Conservation (phyloP, 2,888 invertebrate species). For the Brenthis ino region DNA sequence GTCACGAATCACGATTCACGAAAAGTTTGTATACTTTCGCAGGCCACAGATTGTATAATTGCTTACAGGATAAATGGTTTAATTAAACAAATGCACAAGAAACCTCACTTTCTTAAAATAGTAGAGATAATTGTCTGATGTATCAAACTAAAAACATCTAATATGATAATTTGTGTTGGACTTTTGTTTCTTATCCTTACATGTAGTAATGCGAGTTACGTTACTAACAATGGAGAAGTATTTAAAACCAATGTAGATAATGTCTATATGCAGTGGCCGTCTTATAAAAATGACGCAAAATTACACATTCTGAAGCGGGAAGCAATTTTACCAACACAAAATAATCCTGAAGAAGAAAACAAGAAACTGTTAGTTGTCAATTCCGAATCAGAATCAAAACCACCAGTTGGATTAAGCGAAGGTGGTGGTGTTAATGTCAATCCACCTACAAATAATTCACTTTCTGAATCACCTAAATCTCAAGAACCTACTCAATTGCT, state of each 20-base stretch:
- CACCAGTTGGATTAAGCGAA: conserved; percentile 44
- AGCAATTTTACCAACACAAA: conserved; percentile 18
- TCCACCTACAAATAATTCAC: conserved; percentile 12
- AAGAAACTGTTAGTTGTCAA: conserved; percentile 12
- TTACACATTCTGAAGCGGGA: conserved; percentile 28
- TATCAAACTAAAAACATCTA: conserved; percentile 15
- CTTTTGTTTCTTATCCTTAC: conserved; percentile 33
- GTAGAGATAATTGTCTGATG: conserved; percentile 8
- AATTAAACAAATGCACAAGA: conserved; percentile 10
- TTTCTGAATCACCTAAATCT: not conserved
- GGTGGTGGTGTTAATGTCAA: conserved; percentile 42
- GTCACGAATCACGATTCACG: not conserved
- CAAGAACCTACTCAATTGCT: conserved; percentile 10
- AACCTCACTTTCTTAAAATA: not conserved
- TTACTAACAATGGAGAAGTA: conserved; percentile 11
- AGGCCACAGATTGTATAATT: conserved; percentile 11
- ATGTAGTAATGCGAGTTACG: conserved; percentile 31
- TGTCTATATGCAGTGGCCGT: conserved; percentile 6
- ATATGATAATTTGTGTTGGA: conserved; percentile 36
- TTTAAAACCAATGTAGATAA: conserved; percentile 13
- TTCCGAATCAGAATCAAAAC: not conserved
- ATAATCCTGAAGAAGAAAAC: conserved; percentile 8
- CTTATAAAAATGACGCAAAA: not conserved
- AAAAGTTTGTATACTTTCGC: conserved; percentile 1
- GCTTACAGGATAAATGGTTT: conserved; percentile 16